A percentile compares a stretch with the other conserved stretches of the same genome.
phyloP scores from a whole-genome alignment of 2,797 vertebrate species.

The Cheirogaleus major region DNA sequence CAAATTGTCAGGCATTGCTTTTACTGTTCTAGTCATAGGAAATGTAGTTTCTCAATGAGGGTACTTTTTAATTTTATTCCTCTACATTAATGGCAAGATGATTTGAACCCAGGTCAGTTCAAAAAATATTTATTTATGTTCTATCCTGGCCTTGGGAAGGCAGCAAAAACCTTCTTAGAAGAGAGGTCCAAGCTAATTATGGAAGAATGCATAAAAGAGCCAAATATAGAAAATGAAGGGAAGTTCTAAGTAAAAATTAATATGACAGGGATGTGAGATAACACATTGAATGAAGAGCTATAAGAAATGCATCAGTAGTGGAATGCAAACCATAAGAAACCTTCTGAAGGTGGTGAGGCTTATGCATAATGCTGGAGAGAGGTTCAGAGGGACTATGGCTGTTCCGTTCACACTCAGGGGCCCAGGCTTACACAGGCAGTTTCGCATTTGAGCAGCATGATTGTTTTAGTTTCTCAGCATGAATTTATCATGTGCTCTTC shows the following conservation, averaged over 20 bases:
- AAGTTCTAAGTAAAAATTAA: neutral
- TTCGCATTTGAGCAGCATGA: neutral
- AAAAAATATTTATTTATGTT: constrained; percentile 17
- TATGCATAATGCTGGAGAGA: neutral
- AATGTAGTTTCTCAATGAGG: neutral
- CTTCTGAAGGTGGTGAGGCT: neutral
- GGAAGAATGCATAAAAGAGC: neutral
- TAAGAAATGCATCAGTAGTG: neutral
- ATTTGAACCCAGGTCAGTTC: neutral
- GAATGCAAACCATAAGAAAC: neutral
- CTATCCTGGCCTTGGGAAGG: neutral
- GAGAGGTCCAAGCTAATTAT: neutral
- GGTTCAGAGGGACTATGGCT: neutral
- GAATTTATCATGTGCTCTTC: neutral
- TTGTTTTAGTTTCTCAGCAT: neutral
- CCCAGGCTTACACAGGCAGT: no score
- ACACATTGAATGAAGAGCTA: neutral
- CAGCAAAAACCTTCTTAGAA: neutral
- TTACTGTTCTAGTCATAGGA: neutral
- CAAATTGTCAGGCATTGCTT: constrained; percentile 10
- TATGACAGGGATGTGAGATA: neutral
- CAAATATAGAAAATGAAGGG: neutral
- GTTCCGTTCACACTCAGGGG: neutral
- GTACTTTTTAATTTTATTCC: neutral
- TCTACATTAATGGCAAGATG: neutral